phyloP scores from a whole-genome alignment of 2,888 invertebrate species.

The Cheilosia soror region DNA sequence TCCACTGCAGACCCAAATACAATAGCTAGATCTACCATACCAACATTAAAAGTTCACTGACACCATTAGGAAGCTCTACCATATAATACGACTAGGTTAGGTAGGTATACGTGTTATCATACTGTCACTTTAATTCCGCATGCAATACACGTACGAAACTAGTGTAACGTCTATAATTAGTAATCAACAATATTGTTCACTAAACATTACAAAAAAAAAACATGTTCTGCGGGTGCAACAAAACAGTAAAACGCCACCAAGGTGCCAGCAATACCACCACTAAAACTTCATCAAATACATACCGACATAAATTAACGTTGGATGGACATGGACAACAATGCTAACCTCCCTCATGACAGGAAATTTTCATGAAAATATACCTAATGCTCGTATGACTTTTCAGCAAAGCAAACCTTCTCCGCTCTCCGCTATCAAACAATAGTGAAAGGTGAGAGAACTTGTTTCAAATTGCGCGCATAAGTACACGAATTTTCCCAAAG shows the following conservation, averaged over 20 bases:
- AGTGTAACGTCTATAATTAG: conserved; percentile 69
- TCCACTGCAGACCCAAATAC: background rate
- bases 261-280: background rate
- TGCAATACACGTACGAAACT: conserved; percentile 67
- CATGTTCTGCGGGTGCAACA: conserved; percentile 70
- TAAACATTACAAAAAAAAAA: conserved; percentile 17
- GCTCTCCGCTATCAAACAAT: background rate
- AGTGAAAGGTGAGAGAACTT: conserved; percentile 36
- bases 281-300: conserved; percentile 7
- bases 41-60: conserved; percentile 54
- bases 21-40: background rate
- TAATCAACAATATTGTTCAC: conserved; percentile 65
- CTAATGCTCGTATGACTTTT: conserved; percentile 52
- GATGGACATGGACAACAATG: conserved; percentile 21
- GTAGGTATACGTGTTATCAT: conserved; percentile 46
- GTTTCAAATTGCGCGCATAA: conserved; percentile 47
- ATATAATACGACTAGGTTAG: background rate
- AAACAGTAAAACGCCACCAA: conserved; percentile 20
- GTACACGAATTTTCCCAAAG: conserved; percentile 46
- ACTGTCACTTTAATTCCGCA: conserved; percentile 54
- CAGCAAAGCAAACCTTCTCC: background rate
- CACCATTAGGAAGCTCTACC: conserved; percentile 47
- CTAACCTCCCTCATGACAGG: conserved; percentile 27
- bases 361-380: conserved; percentile 6
- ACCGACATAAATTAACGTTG: background rate